Evolutionary conservation across 2,888 invertebrate genomes (phyloP).

Genomic region (Altica lythri): DNA sequence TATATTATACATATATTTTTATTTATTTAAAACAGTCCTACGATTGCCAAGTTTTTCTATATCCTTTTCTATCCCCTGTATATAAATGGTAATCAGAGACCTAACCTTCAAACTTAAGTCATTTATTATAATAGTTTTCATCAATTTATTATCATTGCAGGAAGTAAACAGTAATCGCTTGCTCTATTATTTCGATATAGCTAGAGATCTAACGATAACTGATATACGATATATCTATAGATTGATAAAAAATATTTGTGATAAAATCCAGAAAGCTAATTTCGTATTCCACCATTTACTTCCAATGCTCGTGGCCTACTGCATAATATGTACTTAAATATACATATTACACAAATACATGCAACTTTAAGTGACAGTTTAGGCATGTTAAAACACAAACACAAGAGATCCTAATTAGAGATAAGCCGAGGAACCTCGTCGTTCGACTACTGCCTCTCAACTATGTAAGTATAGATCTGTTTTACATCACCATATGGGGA

Average conservation of each 20-base stretch:
- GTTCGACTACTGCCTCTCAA: slow-evolving; percentile 33
- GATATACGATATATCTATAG: slow-evolving; percentile 38
- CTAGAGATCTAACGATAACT: slow-evolving; percentile 35
- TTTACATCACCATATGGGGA: slow-evolving; percentile 26
- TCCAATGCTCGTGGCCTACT: slow-evolving; percentile 45
- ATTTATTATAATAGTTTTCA: slow-evolving; percentile 3
- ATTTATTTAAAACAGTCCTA: too few relatives aligned
- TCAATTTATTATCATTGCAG: slow-evolving; percentile 24
- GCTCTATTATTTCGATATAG: slow-evolving; percentile 30
- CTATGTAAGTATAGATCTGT: slow-evolving; percentile 27
- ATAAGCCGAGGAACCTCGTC: slow-evolving; percentile 45
- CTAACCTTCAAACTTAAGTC: too few relatives aligned
- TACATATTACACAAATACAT: slow-evolving; percentile 51
- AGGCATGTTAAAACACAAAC: slow-evolving; percentile 50
- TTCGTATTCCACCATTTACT: slow-evolving; percentile 42
- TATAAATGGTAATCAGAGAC: too few relatives aligned
- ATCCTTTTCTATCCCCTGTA: too few relatives aligned
- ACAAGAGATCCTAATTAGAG: slow-evolving; percentile 53
- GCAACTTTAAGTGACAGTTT: slow-evolving; percentile 50
- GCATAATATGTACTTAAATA: slow-evolving; percentile 49
- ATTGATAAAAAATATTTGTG: slow-evolving; percentile 38
- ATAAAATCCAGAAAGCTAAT: slow-evolving; percentile 41
- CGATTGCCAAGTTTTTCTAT: too few relatives aligned
- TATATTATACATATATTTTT: too few relatives aligned
- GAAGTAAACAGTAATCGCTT: slow-evolving; percentile 26